These are phyloP conservation scores for Mustela erminea DNA, from an alignment of 2,797 vertebrate genomes.

Conservation along the genomic window DNA sequence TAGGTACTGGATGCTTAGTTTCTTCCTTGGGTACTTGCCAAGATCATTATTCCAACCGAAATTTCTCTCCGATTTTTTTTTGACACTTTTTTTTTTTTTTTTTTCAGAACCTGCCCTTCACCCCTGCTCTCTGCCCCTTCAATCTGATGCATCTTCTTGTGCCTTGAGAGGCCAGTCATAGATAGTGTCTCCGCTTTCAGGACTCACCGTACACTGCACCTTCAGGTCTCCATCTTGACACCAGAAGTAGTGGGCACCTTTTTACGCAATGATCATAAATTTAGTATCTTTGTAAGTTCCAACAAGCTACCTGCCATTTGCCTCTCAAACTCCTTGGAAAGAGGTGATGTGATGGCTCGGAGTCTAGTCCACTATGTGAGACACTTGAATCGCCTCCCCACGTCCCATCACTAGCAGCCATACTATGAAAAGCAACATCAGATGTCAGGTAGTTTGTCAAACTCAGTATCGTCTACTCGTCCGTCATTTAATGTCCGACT, in stretches of 20 bases:
- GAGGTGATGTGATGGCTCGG: neutral
- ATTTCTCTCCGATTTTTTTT: slow-evolving; percentile 10
- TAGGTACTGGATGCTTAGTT: neutral
- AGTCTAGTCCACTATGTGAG: neutral
- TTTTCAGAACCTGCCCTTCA: neutral
- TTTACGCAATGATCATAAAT: neutral
- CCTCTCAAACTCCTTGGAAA: neutral
- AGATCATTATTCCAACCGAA: neutral
- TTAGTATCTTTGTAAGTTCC: slow-evolving; percentile 3
- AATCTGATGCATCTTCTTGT: neutral
- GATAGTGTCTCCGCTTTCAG: neutral
- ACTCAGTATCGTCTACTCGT: neutral
- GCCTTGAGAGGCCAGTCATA: neutral
- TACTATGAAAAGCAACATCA: slow-evolving; percentile 31
- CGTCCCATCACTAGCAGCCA: neutral
- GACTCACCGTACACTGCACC: neutral
- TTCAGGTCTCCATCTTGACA: slow-evolving; percentile 30
- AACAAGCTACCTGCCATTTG: neutral
- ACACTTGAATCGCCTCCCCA: neutral
- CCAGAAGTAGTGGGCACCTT: neutral
- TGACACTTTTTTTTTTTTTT: neutral
- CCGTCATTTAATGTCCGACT: neutral
- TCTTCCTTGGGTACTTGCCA: neutral
- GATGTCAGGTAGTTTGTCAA: slow-evolving; percentile 16
- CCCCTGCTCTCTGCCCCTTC: neutral